Evolutionary conservation across 2,113 vertebrate species (phyloP), one percentile per base, ranked within the genome.

Genomic region (Odontophorus gujanensis): DNA sequence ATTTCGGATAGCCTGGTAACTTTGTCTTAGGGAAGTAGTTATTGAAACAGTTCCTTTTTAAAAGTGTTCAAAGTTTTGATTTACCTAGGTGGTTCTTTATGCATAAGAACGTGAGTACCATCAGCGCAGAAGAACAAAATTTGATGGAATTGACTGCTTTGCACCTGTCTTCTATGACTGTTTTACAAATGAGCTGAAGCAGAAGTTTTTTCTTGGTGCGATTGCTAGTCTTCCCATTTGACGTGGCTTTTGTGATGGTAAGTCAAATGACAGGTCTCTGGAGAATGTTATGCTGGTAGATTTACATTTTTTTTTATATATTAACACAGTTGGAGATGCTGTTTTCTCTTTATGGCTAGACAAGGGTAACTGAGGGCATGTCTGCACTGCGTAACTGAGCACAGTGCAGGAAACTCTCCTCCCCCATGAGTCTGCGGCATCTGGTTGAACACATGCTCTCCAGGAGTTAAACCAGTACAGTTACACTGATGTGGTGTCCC

Each of bases 351-450:
- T 36, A 57, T 81, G 84, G 28, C 42, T 77, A 65, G 76, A 32
- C 43, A 38, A 59, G 78, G 79, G 72, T 95, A 83, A 63, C 82
- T 2, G 79, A 88, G 85, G 79, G 13, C 89, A 85, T 90, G 72
- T 95, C 95, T 95, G 73, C 87, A 80, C 85, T 91, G 79, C 50
- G 22, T 90, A 77, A 92, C 8, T 85, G 84, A 90, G 85, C 38
- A 34, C 90, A 85, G 40, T 28, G 55, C 72, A 80, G 93, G 92
- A 85, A 91, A 59, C 82, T 81, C n/a, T 91, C 36, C 87, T 89
- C 89, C 87, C 71, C 59, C 48, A n/a, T 11, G 1, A 59, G 59
- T 53, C 68, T 3, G 2, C 76, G 85, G 82, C 68, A 77, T 94
- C 81, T 94, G 81, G 42, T 90, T 91, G 75, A 87, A 63, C 45